Conservation (phyloP, 2,797 vertebrate genomes). For the Tolypeutes matacus region DNA sequence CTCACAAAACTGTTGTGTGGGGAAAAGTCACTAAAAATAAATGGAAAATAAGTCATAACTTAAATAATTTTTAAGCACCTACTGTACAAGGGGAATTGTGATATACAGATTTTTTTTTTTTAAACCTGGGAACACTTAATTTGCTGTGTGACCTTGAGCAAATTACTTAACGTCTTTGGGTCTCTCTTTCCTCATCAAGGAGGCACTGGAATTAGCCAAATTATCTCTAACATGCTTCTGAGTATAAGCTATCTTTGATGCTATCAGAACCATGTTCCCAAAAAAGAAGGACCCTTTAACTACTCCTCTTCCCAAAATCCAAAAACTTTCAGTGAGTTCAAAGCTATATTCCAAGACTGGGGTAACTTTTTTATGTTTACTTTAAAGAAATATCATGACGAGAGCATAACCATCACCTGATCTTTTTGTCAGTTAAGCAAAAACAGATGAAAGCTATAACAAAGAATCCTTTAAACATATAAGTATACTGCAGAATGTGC, state of each 20-base stretch:
- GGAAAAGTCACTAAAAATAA: background rate
- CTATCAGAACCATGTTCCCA: slow-evolving; percentile 45
- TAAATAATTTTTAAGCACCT: background rate
- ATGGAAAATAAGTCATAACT: slow-evolving; percentile 30
- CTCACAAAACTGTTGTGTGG: background rate
- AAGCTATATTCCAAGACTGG: background rate
- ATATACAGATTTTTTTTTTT: background rate
- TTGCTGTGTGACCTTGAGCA: background rate
- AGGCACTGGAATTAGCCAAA: slow-evolving; percentile 47
- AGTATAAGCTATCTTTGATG: slow-evolving; percentile 43
- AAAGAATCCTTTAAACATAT: slow-evolving; percentile 71
- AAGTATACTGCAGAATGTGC: slow-evolving; percentile 39
- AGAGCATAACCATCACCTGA: slow-evolving; percentile 44
- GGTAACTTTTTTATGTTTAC: slow-evolving; percentile 41
- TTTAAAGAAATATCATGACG: slow-evolving; percentile 61
- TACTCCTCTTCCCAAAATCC: slow-evolving; percentile 11
- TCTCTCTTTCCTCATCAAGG: slow-evolving; percentile 42
- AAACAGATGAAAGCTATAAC: slow-evolving; percentile 74
- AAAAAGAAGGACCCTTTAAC: background rate
- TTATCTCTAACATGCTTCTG: slow-evolving; percentile 58
- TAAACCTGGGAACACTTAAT: background rate
- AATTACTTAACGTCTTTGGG: background rate
- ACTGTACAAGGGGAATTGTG: background rate
- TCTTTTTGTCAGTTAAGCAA: slow-evolving; percentile 73
- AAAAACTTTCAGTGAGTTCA: slow-evolving; percentile 43